These are phyloP conservation scores for Cricetomys ansorgei DNA, from an alignment of 2,113 vertebrate species.

Conservation along the genomic window DNA sequence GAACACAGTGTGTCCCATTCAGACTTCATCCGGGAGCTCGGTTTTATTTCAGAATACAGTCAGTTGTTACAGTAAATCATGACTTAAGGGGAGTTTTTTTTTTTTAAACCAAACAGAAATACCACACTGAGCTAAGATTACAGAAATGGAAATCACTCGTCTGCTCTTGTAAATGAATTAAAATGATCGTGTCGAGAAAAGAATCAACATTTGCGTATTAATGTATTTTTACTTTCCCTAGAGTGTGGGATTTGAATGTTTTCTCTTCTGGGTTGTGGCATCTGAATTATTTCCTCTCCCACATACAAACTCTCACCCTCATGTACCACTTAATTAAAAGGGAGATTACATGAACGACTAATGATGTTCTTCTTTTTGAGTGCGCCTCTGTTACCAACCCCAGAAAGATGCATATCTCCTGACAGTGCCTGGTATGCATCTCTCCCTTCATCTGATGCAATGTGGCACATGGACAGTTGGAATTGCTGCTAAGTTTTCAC, in stretches of 20 bases:
- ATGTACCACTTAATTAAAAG: constrained; percentile 45
- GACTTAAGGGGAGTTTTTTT: constrained; percentile 18
- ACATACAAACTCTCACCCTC: constrained; percentile 66
- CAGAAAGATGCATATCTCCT: neutral
- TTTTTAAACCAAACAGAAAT: constrained; percentile 54
- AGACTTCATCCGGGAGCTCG: constrained; percentile 77
- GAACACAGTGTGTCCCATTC: constrained; percentile 78
- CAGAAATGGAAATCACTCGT: constrained; percentile 50
- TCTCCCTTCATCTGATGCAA: neutral
- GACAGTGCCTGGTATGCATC: neutral
- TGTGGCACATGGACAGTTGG: neutral
- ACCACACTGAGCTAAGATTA: constrained; percentile 54
- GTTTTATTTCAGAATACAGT: constrained; percentile 78
- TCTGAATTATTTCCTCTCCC: constrained; percentile 67
- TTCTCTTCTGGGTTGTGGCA: constrained; percentile 64
- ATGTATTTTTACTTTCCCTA: constrained; percentile 73
- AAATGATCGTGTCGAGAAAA: constrained; percentile 72
- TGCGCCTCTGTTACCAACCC: neutral
- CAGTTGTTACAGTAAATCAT: constrained; percentile 59
- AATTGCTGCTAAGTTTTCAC: neutral
- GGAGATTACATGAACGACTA: neutral
- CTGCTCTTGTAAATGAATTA: constrained; percentile 58
- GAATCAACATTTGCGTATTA: constrained; percentile 71
- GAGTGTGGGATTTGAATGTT: constrained; percentile 69
- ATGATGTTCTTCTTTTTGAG: neutral